Base-by-base conservation (phyloP, 2,888 invertebrate genomes). In the Drosophila neutralis region DNA sequence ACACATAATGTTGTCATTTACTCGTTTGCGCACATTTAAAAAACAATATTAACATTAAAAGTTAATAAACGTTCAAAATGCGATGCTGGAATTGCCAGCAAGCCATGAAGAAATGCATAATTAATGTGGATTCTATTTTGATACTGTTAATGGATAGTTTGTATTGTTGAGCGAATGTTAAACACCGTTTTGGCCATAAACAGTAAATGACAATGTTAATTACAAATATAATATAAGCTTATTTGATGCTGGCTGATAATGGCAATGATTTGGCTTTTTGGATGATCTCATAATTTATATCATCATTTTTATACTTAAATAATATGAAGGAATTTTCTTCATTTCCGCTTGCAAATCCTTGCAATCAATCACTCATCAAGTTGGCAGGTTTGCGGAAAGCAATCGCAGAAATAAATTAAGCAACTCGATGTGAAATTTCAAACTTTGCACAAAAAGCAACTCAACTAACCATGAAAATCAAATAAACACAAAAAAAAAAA, bases 401-500 rank as follows among this genome's bases (percentile, higher is more conserved):
- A 31, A 45, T 11, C 27, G 21, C 35, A 36, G 36, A 29, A 36
- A 35, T 29, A 45, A 45, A 52, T 36, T 52, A 11, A 36, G 24
- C 38, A 24, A 38, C 24, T 60, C 35, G 27, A 60, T 60, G 60
- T 52, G 60, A 52, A 35, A 60, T 52, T 52, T 52, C 24, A 11
- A 40, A 24, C 59, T 40, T 52, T 51, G n/a, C 36, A 54, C 35
- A 24, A 35, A 54, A 24, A 58, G 24, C 53, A 35, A 29, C 38
- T 66, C 60, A 87, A 77, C 86, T 79, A 79, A 70, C 83, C 88
- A 85, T 85, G 88, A 83, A 83, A 76, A 80, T 66, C 76, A 78
- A 81, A 80, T 82, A 83, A 80, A 71, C 80, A 82, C 10, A 24
- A 6, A 18, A 18, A 21, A 10, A 53, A 70, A 36, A n/a, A n/a